Conservation (phyloP, 2,113 vertebrate species). For the Salvelinus fontinalis region DNA sequence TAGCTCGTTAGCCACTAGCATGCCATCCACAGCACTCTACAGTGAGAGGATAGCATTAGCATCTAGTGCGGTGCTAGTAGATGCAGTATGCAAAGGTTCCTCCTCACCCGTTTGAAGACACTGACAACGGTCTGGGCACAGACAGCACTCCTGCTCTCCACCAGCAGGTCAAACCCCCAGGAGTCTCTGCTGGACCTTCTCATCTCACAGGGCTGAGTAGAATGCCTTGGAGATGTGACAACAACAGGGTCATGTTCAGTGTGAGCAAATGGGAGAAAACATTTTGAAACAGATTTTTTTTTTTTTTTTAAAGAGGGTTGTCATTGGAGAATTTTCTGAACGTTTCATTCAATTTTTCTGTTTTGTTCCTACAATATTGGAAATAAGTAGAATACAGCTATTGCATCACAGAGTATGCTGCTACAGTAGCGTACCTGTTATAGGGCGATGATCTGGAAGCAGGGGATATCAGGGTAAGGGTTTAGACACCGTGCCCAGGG, state of each 20-base stretch:
- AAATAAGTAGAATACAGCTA: background rate
- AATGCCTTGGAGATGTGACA: slow-evolving; percentile 87
- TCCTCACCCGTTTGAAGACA: slow-evolving; percentile 89
- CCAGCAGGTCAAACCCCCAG: slow-evolving; percentile 85
- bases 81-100: background rate
- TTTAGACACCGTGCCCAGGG: slow-evolving; percentile 71
- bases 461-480: slow-evolving; percentile 69
- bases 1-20: slow-evolving; percentile 85
- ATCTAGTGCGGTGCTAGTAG: background rate
- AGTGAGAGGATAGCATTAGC: slow-evolving; percentile 6
- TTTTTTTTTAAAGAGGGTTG: slow-evolving; percentile 32
- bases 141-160: slow-evolving; percentile 73
- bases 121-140: slow-evolving; percentile 80
- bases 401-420: background rate
- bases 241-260: background rate
- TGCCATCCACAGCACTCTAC: slow-evolving; percentile 85
- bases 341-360: no score
- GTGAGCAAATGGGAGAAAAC: no score
- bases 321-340: no score
- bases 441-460: slow-evolving; percentile 83
- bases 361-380: no score
- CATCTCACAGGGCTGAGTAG: slow-evolving; percentile 81
- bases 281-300: slow-evolving; percentile 48
- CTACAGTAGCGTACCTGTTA: slow-evolving; percentile 76
- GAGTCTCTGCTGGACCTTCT: slow-evolving; percentile 83